Evolutionary conservation across 2,113 vertebrate genomes (phyloP).

Genomic region (Ornithorhynchus anatinus): DNA sequence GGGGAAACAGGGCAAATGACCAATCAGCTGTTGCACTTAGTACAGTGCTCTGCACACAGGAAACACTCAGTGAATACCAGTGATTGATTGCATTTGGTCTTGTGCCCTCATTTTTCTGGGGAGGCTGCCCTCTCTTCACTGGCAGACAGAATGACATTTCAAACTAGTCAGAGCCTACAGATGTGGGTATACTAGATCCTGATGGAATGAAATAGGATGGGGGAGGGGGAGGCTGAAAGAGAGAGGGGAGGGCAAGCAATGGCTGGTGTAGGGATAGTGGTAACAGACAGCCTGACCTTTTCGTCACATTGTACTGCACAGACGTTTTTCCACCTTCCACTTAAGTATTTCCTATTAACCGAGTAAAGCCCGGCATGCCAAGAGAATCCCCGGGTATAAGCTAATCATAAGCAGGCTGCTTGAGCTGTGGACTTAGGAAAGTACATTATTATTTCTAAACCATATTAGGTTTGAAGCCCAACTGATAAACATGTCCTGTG

Average conservation of each 20-base stretch:
- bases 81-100: constrained; percentile 49
- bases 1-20: neutral
- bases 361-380: constrained; percentile 39
- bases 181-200: constrained; percentile 46
- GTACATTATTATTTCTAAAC: neutral
- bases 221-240: no score
- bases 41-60: no score
- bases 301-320: constrained; percentile 11
- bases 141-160: constrained; percentile 47
- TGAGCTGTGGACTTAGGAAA: constrained; percentile 28
- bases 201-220: no score
- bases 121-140: constrained; percentile 48
- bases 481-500: constrained; percentile 34
- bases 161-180: constrained; percentile 44
- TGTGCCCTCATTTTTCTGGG: constrained; percentile 51
- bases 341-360: constrained; percentile 29
- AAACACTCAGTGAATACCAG: no score
- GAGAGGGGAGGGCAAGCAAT: constrained; percentile 27
- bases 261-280: constrained; percentile 32
- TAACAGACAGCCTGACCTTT: constrained; percentile 51
- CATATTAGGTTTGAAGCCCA: constrained; percentile 22
- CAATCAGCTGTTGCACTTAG: no score
- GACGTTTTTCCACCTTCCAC: constrained; percentile 23
- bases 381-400: constrained; percentile 19
- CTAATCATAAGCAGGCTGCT: constrained; percentile 49